Conservation (phyloP, 2,888 invertebrate genomes). For the Drosophila mulleri region DNA sequence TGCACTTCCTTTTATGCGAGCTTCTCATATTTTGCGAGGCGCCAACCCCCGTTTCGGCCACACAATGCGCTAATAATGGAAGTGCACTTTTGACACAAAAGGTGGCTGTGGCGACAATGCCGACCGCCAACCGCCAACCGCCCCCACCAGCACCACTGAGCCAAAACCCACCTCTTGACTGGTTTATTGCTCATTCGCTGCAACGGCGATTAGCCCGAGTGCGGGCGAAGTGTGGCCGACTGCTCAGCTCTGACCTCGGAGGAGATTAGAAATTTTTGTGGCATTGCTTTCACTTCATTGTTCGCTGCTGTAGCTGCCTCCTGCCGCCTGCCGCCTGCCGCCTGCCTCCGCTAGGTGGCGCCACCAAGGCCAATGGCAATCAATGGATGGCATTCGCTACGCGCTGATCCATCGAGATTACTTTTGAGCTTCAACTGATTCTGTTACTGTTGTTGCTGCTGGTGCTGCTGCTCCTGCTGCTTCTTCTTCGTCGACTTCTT, state of each 20-base stretch:
- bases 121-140: neutral
- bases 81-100: constrained; percentile 81
- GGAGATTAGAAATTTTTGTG: constrained; percentile 76
- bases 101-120: constrained; percentile 71
- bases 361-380: constrained; percentile 58
- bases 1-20: constrained; percentile 79
- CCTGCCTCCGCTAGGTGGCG: constrained; percentile 21
- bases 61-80: constrained; percentile 79
- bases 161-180: constrained; percentile 36
- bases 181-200: constrained; percentile 78
- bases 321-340: neutral
- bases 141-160: neutral
- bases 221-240: neutral
- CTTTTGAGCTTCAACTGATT: constrained; percentile 27
- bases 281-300: constrained; percentile 73
- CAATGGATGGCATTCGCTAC: constrained; percentile 14
- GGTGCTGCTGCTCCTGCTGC: neutral
- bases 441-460: neutral
- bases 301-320: constrained; percentile 4
- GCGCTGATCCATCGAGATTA: constrained; percentile 31
- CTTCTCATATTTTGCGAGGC: constrained; percentile 68
- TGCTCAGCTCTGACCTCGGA: constrained; percentile 47
- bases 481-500: neutral
- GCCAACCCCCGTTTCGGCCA: constrained; percentile 15
- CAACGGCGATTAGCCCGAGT: constrained; percentile 67